Base-by-base conservation (phyloP, 1,140 invertebrate genomes). In the Trachymyrmex septentrionalis region DNA sequence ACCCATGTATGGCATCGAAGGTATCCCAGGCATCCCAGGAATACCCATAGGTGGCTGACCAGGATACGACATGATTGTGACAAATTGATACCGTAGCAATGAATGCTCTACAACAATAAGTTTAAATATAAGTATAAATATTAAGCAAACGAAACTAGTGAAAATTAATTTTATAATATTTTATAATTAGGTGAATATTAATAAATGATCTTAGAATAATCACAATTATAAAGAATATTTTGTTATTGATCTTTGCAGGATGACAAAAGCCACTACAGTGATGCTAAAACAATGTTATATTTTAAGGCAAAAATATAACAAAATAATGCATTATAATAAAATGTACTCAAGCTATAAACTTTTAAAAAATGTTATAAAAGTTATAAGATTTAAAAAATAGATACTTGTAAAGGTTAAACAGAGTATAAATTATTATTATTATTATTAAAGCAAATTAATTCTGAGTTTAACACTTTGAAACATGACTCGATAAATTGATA, bases 1-100 rank as follows among this genome's bases (percentile, higher is more conserved):
- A 64, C 95, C 94, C 94, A 95, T 95, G 59, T 95, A 95, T 82
- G 94, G 93, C 95, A 95, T 95, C 7, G 94, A 94, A n/a, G 95
- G 95, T 94, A 95, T 95, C 19, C 95, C 95, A 55, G 95, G 95
- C 94, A 95, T 95, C 16, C 95, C 95, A 55, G 95, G 95, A 59
- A 95, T 95, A 53, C 95, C 95, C 93, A 95, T 93, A 5, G 95
- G 95, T 48, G 95, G 94, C 80, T 95, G 95, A 76, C 95, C 95
- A 81, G 95, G 95, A 90, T 95, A 95, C 63, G 95, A 95, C 95
- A 95, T 95, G 63, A 63, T 91, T 78, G 64, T 75, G 21, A 61
- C 77, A 77, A 55, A 76, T 75, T 87, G 71, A 61, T 76, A 73
- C 44, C 85, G 81, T 48, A 64, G 53, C 71, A 77, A 72, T 66